Evolutionary conservation across 2,113 vertebrate genomes (phyloP).

Genomic region (Syrmaticus mikado): DNA sequence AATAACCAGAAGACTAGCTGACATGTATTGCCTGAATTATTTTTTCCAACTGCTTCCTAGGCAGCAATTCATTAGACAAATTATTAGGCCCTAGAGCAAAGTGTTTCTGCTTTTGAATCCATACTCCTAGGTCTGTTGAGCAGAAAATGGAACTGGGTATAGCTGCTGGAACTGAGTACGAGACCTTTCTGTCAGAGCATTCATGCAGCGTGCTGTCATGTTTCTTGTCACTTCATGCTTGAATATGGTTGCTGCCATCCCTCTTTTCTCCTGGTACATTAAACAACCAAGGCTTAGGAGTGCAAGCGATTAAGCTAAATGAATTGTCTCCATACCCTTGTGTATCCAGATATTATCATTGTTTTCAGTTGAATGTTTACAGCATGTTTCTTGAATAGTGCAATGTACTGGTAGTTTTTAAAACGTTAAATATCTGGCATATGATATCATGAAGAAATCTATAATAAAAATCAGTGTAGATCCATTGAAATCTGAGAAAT

Average conservation of each 20-base stretch:
- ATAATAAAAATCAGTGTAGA: neutral
- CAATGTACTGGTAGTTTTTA: neutral
- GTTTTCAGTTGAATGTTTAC: neutral
- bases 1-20: neutral
- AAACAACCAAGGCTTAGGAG: constrained; percentile 3
- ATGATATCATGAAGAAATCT: neutral
- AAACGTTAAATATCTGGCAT: neutral
- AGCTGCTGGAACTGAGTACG: neutral
- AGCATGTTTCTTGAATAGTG: neutral
- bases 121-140: neutral
- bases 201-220: neutral
- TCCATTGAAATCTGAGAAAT: neutral
- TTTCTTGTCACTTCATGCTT: constrained; percentile 12
- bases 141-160: neutral
- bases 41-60: neutral
- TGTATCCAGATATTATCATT: neutral
- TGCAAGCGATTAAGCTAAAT: neutral
- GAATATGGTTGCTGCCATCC: neutral
- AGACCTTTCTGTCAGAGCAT: neutral
- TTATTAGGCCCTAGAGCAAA: neutral
- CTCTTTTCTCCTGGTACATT: constrained; percentile 25
- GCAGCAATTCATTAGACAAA: neutral
- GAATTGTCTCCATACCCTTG: neutral
- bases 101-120: constrained; percentile 1
- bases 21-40: neutral